Conservation (phyloP, 2,888 invertebrate species). For the Epinotia brunnichana region DNA sequence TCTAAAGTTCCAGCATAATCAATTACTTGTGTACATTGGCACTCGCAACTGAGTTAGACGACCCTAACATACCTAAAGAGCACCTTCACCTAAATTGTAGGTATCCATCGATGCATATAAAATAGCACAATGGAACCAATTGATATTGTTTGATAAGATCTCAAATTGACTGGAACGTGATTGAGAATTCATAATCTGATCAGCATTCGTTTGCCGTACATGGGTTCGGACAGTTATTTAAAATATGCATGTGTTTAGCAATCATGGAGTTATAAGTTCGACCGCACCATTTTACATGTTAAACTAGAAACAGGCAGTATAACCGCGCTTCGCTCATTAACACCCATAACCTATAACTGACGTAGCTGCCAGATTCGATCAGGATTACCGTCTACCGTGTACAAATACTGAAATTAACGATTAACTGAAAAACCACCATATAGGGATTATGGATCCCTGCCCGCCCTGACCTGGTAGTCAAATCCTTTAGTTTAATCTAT, state of each 20-base stretch:
- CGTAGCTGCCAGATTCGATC: not conserved
- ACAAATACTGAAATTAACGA: not conserved
- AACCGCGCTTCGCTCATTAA: too few species aligned
- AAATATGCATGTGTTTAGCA: not conserved
- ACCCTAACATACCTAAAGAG: not conserved
- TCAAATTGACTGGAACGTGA: not conserved
- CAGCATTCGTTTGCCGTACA: not conserved
- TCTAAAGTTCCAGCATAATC: too few species aligned
- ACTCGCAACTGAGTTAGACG: not conserved
- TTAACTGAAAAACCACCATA: not conserved
- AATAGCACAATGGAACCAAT: slow-evolving; percentile 11
- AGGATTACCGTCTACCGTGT: not conserved
- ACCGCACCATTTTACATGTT: not conserved
- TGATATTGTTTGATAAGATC: slow-evolving; percentile 16
- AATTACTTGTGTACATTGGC: too few species aligned
- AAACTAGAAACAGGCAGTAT: too few species aligned
- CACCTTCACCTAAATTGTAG: not conserved
- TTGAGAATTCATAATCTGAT: slow-evolving; percentile 1
- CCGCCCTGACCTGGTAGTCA: too few species aligned
- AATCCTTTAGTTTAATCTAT: too few species aligned
- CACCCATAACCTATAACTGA: not conserved
- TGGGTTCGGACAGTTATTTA: not conserved
- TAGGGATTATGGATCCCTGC: too few species aligned
- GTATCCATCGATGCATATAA: not conserved
- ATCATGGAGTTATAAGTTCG: not conserved